A percentile compares a stretch with the other conserved stretches of the same genome.
Evolutionary conservation across 35 echinoderm and acorn worm genomes (phyloP).

Genomic region (Anneissia japonica): DNA sequence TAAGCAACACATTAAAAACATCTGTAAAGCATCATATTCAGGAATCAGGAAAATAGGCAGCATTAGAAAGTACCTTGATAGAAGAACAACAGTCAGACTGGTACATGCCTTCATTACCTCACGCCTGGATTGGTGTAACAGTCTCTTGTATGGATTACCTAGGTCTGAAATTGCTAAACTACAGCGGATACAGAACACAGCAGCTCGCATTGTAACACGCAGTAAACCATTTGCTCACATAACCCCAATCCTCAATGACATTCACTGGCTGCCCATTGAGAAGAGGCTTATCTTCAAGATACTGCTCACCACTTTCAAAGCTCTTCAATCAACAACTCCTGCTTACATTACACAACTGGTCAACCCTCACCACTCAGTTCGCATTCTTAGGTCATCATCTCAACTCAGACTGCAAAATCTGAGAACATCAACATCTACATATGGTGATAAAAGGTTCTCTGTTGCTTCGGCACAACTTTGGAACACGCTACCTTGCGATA

Average conservation of each 20-base stretch:
- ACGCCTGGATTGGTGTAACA: slow-evolving; percentile 31
- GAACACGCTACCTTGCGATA: too few species aligned
- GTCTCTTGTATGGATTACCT: slow-evolving; percentile 43
- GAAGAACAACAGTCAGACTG: slow-evolving; percentile 10
- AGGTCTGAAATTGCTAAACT: slow-evolving; percentile 11
- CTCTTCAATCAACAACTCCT: too few species aligned
- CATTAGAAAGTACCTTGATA: slow-evolving; percentile 37
- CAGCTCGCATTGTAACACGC: slow-evolving; percentile 16
- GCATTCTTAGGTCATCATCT: too few species aligned
- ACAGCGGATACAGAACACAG: slow-evolving; percentile 53
- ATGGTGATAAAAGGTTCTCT: too few species aligned
- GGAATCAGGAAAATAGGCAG: slow-evolving; percentile 35
- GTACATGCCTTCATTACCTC: slow-evolving; percentile 46
- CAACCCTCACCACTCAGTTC: too few species aligned
- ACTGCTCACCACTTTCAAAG: slow-evolving; percentile 7
- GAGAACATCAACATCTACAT: too few species aligned
- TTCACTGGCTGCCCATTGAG: slow-evolving; percentile 40
- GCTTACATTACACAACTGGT: too few species aligned
- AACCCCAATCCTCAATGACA: slow-evolving; percentile 10
- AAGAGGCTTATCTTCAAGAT: slow-evolving; percentile 32
- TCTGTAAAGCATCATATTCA: slow-evolving; percentile 10
- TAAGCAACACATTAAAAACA: slow-evolving; percentile 8
- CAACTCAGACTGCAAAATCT: too few species aligned
- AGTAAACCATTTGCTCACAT: slow-evolving; percentile 31
- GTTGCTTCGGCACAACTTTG: too few species aligned